These are phyloP conservation scores for Lacanobia wlatinum DNA, from an alignment of 2,888 invertebrate genomes.

Conservation along the genomic window DNA sequence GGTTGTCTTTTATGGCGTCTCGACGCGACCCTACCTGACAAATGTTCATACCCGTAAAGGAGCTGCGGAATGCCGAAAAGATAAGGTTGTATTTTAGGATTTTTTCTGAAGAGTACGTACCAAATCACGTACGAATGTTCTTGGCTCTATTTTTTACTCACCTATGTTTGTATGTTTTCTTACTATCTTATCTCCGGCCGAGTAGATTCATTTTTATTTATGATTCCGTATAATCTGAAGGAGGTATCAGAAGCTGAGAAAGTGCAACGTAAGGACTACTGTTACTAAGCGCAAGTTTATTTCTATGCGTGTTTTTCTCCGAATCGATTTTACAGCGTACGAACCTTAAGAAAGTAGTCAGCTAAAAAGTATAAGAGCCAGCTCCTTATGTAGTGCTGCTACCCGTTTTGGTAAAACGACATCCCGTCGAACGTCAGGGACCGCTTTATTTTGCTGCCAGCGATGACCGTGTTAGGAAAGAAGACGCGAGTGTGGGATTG, in stretches of 20 bases:
- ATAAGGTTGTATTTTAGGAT: constrained; percentile 56
- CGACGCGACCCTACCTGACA: constrained; percentile 70
- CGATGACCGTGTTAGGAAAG: constrained; percentile 76
- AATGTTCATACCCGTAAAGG: constrained; percentile 64
- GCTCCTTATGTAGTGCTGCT: constrained; percentile 65
- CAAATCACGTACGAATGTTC: constrained; percentile 20
- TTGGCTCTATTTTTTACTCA: not conserved
- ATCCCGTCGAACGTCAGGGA: constrained; percentile 71
- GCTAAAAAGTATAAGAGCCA: constrained; percentile 74
- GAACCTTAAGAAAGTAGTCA: constrained; percentile 66
- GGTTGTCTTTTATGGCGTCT: constrained; percentile 79
- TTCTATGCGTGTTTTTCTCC: constrained; percentile 51
- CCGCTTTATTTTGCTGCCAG: constrained; percentile 69
- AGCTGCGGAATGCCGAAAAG: constrained; percentile 62
- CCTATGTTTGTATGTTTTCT: not conserved
- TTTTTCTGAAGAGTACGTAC: constrained; percentile 37
- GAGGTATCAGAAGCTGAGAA: constrained; percentile 37
- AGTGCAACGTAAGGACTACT: constrained; percentile 49
- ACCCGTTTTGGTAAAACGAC: constrained; percentile 76
- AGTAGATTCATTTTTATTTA: constrained; percentile 15
- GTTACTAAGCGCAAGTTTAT: constrained; percentile 53
- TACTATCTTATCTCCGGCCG: not conserved
- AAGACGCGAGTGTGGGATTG: constrained; percentile 71
- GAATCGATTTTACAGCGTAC: constrained; percentile 55
- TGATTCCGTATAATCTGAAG: constrained; percentile 6